phyloP scores from a whole-genome alignment of 2,888 invertebrate species.

The Drosophila stalkeri region DNA sequence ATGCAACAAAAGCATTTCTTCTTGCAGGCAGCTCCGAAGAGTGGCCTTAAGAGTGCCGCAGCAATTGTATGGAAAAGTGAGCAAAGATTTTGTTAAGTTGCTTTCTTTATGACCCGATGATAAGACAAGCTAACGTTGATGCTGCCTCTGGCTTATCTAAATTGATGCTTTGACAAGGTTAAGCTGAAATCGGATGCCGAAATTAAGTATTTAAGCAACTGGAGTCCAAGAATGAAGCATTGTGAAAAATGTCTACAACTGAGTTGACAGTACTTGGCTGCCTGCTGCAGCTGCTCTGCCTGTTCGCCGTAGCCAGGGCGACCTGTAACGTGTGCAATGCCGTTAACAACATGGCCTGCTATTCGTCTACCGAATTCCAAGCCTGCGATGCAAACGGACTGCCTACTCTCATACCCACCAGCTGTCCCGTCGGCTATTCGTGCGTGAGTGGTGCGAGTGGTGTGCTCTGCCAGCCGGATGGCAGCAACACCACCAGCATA shows the following conservation, averaged over 20 bases:
- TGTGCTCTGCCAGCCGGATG: constrained; percentile 56
- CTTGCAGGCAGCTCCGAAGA: not conserved
- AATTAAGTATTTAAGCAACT: constrained; percentile 58
- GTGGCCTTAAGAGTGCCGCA: constrained; percentile 11
- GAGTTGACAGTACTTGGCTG: not conserved
- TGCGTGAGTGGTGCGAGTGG: constrained; percentile 65
- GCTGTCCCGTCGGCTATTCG: constrained; percentile 66
- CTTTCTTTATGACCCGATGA: constrained; percentile 16
- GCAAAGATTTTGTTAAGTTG: not conserved
- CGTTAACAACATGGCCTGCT: constrained; percentile 69
- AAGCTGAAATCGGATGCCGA: constrained; percentile 28
- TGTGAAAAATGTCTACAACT: constrained; percentile 31
- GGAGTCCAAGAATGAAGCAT: constrained; percentile 4
- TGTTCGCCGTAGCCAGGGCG: constrained; percentile 33
- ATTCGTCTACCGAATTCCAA: constrained; percentile 67
- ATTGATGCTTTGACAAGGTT: constrained; percentile 55
- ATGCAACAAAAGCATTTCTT: not conserved
- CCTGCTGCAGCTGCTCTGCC: constrained; percentile 25
- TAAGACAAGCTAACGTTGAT: not conserved
- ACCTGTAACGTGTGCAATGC: constrained; percentile 73
- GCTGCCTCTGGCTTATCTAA: constrained; percentile 55
- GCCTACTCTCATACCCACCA: constrained; percentile 49
- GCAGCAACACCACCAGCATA: constrained; percentile 2
- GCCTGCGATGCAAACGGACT: constrained; percentile 59
- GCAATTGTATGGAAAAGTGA: not conserved